These are phyloP conservation scores for Philopedon plagiatum DNA, from an alignment of 2,888 invertebrate genomes.

Conservation along the genomic window DNA sequence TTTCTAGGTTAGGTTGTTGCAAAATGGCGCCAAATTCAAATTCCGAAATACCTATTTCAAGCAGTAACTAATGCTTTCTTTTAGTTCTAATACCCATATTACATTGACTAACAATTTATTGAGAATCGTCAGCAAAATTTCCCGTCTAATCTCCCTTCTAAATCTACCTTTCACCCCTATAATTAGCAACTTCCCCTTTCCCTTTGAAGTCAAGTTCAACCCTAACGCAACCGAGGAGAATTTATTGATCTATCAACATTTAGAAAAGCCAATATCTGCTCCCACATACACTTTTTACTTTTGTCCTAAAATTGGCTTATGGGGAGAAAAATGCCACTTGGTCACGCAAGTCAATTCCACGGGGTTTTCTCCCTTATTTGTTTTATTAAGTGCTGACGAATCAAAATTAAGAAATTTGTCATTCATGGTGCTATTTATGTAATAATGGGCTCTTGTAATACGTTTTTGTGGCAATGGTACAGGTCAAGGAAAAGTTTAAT, in stretches of 20 bases:
- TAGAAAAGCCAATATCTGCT: constrained; percentile 4
- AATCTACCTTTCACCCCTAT: background rate
- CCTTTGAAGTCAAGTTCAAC: constrained; percentile 19
- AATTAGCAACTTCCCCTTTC: constrained; percentile 4
- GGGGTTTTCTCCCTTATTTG: background rate
- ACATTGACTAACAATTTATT: too few relatives aligned
- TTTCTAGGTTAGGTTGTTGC: too few relatives aligned
- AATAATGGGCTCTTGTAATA: too few relatives aligned
- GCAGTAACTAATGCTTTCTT: too few relatives aligned
- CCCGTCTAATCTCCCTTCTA: background rate
- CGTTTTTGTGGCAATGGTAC: too few relatives aligned
- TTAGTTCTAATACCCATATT: too few relatives aligned
- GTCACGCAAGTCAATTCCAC: constrained; percentile 12
- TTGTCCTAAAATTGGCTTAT: background rate
- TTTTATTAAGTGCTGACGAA: constrained; percentile 11
- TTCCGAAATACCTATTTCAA: too few relatives aligned
- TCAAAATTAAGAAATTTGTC: background rate
- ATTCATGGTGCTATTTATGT: background rate
- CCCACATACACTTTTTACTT: constrained; percentile 13
- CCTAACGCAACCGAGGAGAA: constrained; percentile 7
- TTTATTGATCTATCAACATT: constrained; percentile 24
- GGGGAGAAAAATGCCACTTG: background rate
- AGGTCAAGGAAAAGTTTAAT: too few relatives aligned
- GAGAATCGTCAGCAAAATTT: background rate
- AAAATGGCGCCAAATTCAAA: too few relatives aligned